These are phyloP conservation scores for Trichacis sp. DNA, from an alignment of 2,888 invertebrate species.

Conservation along the genomic window DNA sequence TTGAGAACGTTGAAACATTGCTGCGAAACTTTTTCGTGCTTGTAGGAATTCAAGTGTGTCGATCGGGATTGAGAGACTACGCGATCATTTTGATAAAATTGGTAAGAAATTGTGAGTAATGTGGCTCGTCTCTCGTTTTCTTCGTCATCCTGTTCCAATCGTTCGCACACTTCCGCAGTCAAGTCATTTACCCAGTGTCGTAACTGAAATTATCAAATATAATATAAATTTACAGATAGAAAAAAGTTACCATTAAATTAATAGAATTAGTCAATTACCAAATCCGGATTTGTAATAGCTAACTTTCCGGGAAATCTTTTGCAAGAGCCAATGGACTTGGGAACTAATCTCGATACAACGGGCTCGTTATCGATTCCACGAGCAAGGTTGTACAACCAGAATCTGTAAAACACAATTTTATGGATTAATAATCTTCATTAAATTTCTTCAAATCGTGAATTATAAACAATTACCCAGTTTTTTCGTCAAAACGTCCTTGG, in stretches of 20 bases:
- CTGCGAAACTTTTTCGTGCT: conserved; percentile 75
- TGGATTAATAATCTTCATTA: too few relatives aligned
- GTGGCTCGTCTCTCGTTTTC: conserved; percentile 87
- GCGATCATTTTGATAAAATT: conserved; percentile 53
- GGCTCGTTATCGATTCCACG: conserved; percentile 89
- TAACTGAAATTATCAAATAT: conserved; percentile 52
- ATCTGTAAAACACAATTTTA: conserved; percentile 69
- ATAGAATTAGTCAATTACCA: conserved; percentile 71
- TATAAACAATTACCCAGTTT: conserved; percentile 91
- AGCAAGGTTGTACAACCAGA: conserved; percentile 88
- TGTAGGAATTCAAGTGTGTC: conserved; percentile 73
- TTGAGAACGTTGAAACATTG: conserved; percentile 78
- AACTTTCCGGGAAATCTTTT: conserved; percentile 91
- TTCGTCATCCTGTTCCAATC: conserved; percentile 82
- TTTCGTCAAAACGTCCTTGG: conserved; percentile 82
- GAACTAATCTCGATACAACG: conserved; percentile 84
- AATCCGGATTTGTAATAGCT: conserved; percentile 77
- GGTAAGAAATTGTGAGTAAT: conserved; percentile 81
- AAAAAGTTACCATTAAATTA: too few relatives aligned
- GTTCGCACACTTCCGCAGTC: conserved; percentile 84
- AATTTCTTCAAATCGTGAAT: too few relatives aligned
- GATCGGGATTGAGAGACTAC: conserved; percentile 73
- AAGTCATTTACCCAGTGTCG: conserved; percentile 86
- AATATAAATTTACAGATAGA: too few relatives aligned
- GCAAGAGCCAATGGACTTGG: conserved; percentile 95